Evolutionary conservation across 2,797 vertebrate species (phyloP).

Genomic region (Lithobates sylvaticus): DNA sequence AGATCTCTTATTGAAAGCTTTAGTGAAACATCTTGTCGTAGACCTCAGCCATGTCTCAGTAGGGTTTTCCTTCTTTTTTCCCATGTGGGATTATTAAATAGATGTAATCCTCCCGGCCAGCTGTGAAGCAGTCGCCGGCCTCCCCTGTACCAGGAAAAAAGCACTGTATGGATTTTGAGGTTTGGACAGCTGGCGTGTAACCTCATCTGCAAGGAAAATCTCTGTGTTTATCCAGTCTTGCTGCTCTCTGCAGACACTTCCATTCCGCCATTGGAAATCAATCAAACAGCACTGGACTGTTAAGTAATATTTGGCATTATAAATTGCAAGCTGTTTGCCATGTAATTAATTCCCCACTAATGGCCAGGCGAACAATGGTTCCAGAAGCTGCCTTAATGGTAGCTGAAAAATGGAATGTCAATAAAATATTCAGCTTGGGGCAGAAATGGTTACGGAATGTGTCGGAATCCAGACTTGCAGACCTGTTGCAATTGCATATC

Average conservation of each 20-base stretch:
- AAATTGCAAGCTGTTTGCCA: slow-evolving; percentile 26
- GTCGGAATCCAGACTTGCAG: neutral
- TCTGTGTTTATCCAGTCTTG: neutral
- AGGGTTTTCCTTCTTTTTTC: neutral
- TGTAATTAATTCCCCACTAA: slow-evolving; percentile 42
- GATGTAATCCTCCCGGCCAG: slow-evolving; percentile 34
- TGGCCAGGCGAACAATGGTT: slow-evolving; percentile 14
- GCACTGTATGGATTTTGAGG: slow-evolving; percentile 11
- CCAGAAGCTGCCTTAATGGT: slow-evolving; percentile 12
- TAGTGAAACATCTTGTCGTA: slow-evolving; percentile 21
- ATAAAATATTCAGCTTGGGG: slow-evolving; percentile 13
- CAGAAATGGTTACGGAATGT: neutral
- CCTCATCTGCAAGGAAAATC: slow-evolving; percentile 4
- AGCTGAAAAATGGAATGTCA: slow-evolving; percentile 33
- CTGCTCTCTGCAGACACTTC: slow-evolving; percentile 3
- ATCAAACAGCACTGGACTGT: slow-evolving; percentile 29
- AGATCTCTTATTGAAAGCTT: slow-evolving; percentile 28
- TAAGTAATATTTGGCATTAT: slow-evolving; percentile 52
- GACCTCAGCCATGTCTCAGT: neutral
- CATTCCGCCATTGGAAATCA: slow-evolving; percentile 50
- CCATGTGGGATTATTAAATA: slow-evolving; percentile 32
- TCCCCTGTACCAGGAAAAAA: neutral
- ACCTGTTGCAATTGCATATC: too few species aligned
- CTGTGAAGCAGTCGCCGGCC: neutral
- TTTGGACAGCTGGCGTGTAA: slow-evolving; percentile 18